phyloP scores from a whole-genome alignment of 2,797 vertebrate genomes.

The Tamandua tetradactyla region DNA sequence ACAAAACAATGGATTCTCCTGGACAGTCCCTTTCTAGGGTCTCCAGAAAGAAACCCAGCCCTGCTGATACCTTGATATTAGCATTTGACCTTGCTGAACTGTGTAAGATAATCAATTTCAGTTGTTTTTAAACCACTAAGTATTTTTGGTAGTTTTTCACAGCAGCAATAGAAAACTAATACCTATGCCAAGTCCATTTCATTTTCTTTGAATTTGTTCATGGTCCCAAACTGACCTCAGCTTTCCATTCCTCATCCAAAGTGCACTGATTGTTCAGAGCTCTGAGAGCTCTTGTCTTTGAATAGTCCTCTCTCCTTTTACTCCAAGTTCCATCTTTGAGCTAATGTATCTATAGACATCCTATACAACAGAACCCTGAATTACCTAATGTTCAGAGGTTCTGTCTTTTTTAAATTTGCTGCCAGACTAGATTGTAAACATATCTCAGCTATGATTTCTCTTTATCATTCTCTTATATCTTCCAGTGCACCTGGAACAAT shows the following conservation, averaged over 20 bases:
- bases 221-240: not conserved
- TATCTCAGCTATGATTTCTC: not conserved
- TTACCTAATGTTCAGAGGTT: not conserved
- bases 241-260: not conserved
- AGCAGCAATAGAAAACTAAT: not conserved
- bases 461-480: not conserved
- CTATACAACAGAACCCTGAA: not conserved
- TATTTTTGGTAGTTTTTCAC: not conserved
- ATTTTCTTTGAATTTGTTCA: not conserved
- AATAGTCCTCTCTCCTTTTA: not conserved
- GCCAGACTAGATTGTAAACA: not conserved
- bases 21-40: accelerated
- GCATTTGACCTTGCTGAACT: not conserved
- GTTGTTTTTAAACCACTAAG: not conserved
- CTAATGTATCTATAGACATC: not conserved
- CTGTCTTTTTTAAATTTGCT: conserved; percentile 1
- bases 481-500: not conserved
- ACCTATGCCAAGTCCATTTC: not conserved
- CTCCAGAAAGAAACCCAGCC: not conserved
- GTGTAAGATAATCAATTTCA: not conserved
- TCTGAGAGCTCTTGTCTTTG: not conserved
- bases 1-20: not conserved
- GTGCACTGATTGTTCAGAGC: not conserved
- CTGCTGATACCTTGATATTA: not conserved
- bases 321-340: not conserved